Evolutionary conservation across 2,113 vertebrate species (phyloP), one percentile per base, ranked within the genome.

Genomic region (Pitta sordida): DNA sequence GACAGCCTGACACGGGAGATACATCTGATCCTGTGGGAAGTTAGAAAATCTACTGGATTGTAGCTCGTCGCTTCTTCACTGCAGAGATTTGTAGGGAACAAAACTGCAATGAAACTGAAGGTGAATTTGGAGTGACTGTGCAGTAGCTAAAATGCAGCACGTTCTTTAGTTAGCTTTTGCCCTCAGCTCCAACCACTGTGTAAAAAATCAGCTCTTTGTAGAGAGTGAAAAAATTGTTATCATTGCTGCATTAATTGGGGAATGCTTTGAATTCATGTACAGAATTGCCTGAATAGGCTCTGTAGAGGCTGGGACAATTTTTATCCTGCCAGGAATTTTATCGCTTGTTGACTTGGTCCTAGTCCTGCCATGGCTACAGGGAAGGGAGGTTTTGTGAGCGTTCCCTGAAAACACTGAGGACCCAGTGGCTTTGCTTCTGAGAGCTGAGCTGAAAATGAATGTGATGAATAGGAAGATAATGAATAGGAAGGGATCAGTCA

Each of bases 401-500:
- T 26, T 64, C 26, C 49, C 37, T 78, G 69, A 84, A 82, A 95
- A 49, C 80, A 75, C 43, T 11, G 69, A 64, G 74, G 23, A 53
- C 46, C 32, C 67, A 43, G 30, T 56, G 59, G 49, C 84, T 91
- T 84, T 0, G 4, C 13, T 75, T 76, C 41, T 77, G 88, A 90
- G 51, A 86, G 3, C 79, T 67, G 75, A 70, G 70, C 80, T 79
- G 91, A 16, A 23, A 86, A 39, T 46, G 60, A 82, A 60, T 64
- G 75, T 59, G 20, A 64, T 91, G 88, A 94, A 89, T 92, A 55
- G 69, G 52, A 60, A 46, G 48, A 74, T 49, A 30, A 68, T 84
- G 91, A 94, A 91, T 93, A 55, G 76, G 48, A 81, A 55, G 64
- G 86, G 76, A 86, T 96, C 49, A 84, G 56, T 44, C 34, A 26